phyloP scores from a whole-genome alignment of 1,140 invertebrate species.

The Leucophenga varia region DNA sequence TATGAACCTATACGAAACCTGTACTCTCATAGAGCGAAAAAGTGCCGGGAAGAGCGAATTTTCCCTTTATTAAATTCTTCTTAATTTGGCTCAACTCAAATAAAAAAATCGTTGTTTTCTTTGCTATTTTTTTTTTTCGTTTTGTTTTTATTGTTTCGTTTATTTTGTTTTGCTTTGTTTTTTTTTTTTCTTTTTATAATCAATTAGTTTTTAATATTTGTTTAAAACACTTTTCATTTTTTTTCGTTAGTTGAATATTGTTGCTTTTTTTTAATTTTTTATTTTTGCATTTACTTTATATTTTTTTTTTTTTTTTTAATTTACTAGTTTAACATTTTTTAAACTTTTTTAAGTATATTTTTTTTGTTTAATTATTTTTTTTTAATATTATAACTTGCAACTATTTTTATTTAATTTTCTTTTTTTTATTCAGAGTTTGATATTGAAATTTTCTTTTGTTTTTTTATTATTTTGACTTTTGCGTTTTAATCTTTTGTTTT shows the following conservation, averaged over 20 bases:
- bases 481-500: slow-evolving; percentile 1
- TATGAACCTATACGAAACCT: no score
- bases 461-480: not conserved
- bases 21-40: no score
- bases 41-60: no score
- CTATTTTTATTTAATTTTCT: slow-evolving; percentile 4
- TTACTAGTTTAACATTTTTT: slow-evolving; percentile 36
- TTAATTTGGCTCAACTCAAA: no score
- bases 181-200: no score
- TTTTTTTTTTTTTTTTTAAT: slow-evolving; percentile 23
- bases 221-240: slow-evolving; percentile 28
- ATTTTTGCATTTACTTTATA: no score
- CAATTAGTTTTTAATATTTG: no score
- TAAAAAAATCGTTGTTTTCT: no score
- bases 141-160: slow-evolving; percentile 20
- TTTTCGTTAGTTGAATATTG: slow-evolving; percentile 37
- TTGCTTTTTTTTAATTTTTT: slow-evolving; percentile 26
- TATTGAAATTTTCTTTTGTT: slow-evolving; percentile 1
- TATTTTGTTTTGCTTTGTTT: slow-evolving; percentile 6
- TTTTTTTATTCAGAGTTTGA: slow-evolving; percentile 11
- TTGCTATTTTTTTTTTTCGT: slow-evolving; percentile 16
- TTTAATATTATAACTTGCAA: slow-evolving; percentile 16
- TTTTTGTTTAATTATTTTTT: slow-evolving; percentile 8
- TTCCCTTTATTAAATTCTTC: no score
- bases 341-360: slow-evolving; percentile 10